Evolutionary conservation across 2,113 vertebrate species (phyloP).

Genomic region (Boleophthalmus pectinirostris): DNA sequence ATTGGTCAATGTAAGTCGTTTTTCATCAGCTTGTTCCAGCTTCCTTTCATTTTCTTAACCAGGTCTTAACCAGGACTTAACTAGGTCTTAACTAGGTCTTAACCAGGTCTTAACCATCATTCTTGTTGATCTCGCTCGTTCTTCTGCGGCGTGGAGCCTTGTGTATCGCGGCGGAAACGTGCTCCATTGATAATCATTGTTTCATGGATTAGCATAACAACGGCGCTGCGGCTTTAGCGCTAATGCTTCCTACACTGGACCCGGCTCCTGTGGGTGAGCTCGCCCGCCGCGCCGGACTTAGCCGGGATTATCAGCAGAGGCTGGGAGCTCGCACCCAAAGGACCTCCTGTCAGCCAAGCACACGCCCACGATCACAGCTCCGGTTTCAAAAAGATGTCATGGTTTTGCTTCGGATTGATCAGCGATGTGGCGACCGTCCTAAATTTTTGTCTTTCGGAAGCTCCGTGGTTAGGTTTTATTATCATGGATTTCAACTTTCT

Average conservation of each 20-base stretch:
- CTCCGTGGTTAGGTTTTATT: no score
- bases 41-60: neutral
- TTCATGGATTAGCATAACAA: conserved; percentile 75
- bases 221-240: conserved; percentile 68
- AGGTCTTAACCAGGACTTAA: neutral
- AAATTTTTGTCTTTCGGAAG: no score
- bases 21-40: neutral
- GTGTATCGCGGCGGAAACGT: conserved; percentile 69
- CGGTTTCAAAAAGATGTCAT: no score
- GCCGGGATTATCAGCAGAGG: conserved; percentile 63
- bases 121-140: neutral
- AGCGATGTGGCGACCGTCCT: no score
- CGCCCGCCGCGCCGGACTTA: conserved; percentile 61
- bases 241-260: conserved; percentile 72
- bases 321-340: conserved; percentile 13
- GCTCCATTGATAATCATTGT: conserved; percentile 71
- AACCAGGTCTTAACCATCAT: neutral
- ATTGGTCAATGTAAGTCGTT: neutral
- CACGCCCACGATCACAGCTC: neutral
- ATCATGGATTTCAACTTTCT: no score
- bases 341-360: conserved; percentile 15
- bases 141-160: conserved; percentile 55
- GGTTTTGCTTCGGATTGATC: no score
- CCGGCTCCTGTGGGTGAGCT: conserved; percentile 59
- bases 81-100: neutral